Conservation (phyloP, 2,888 invertebrate genomes). For the Lagria hirta region DNA sequence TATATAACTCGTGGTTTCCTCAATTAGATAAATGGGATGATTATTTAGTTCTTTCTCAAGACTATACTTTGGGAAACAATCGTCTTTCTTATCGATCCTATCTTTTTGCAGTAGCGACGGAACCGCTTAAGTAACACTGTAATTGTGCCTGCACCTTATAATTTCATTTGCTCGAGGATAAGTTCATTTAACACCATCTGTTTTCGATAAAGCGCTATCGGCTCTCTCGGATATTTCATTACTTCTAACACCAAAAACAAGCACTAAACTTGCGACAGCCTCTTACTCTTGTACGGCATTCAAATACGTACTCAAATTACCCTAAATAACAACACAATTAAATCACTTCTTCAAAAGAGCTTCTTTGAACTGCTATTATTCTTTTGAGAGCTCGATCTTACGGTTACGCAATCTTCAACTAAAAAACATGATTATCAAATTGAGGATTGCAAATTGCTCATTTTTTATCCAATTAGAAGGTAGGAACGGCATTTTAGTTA, state of each 20-base stretch:
- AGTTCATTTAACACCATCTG: constrained; percentile 48
- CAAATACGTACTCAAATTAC: too few species aligned
- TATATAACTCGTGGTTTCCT: constrained; percentile 30
- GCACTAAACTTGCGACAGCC: constrained; percentile 7
- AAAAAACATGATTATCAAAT: too few species aligned
- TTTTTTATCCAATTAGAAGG: too few species aligned
- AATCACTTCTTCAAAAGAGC: too few species aligned
- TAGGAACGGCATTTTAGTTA: too few species aligned
- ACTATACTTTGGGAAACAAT: constrained; percentile 41
- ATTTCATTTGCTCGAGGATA: constrained; percentile 48
- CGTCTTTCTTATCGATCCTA: constrained; percentile 37
- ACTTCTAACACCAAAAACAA: constrained; percentile 14
- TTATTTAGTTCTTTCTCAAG: constrained; percentile 26
- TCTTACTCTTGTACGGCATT: too few species aligned
- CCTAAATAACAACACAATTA: too few species aligned
- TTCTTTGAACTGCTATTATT: too few species aligned
- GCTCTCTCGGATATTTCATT: constrained; percentile 25
- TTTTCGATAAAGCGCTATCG: constrained; percentile 32
- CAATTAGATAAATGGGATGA: constrained; percentile 35
- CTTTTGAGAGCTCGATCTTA: too few species aligned
- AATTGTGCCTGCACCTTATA: constrained; percentile 48
- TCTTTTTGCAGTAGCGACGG: constrained; percentile 45
- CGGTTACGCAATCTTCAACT: too few species aligned
- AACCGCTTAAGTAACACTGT: constrained; percentile 44
- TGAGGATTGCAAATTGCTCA: too few species aligned